Evolutionary conservation across 2,113 vertebrate genomes (phyloP).

Genomic region (Ciconia stormi): DNA sequence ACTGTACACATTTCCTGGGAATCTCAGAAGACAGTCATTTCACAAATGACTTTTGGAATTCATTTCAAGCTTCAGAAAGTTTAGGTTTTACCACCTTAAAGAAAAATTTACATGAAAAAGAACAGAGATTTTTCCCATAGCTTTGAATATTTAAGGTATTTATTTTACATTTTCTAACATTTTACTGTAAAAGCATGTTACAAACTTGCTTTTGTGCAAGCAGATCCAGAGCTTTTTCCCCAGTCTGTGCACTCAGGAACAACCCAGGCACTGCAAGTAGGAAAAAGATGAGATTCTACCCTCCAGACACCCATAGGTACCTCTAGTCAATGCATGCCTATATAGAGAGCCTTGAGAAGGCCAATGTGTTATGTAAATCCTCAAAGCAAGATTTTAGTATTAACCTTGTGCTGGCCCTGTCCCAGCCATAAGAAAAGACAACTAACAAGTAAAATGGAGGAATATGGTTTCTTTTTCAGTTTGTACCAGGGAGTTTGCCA

Average conservation of each 20-base stretch:
- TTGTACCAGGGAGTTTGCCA: background rate
- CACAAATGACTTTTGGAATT: background rate
- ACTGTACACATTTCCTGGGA: background rate
- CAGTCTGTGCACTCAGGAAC: background rate
- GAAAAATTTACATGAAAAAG: background rate
- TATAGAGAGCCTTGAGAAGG: background rate
- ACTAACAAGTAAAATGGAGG: background rate
- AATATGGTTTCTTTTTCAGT: background rate
- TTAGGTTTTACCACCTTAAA: background rate
- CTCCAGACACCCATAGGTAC: background rate
- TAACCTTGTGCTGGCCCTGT: background rate
- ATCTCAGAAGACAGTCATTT: background rate
- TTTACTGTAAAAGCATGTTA: background rate
- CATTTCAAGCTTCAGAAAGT: background rate
- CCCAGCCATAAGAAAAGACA: background rate
- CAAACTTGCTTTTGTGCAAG: background rate
- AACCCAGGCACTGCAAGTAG: background rate
- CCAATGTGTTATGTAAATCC: background rate
- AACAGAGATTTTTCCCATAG: background rate
- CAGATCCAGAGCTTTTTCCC: background rate
- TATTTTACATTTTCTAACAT: background rate
- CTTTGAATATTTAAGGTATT: background rate
- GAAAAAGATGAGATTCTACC: background rate
- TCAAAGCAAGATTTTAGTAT: background rate
- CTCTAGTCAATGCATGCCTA: background rate